phyloP scores from a whole-genome alignment of 2,113 vertebrate species.

The Pseudorasbora parva region DNA sequence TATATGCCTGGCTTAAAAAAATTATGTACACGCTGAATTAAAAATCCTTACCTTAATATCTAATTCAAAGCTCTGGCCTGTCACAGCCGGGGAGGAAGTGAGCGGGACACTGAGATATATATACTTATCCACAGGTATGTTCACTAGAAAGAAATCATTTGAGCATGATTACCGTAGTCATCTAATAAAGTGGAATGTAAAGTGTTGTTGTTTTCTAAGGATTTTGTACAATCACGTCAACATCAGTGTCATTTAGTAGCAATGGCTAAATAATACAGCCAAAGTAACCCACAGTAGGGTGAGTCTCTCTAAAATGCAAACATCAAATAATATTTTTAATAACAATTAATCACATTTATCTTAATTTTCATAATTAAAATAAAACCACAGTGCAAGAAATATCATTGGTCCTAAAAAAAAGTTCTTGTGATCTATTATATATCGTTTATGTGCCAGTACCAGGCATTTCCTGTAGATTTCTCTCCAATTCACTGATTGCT shows the following conservation, averaged over 20 bases:
- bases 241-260: not conserved
- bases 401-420: not conserved
- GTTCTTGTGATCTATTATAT: too few species aligned
- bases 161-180: not conserved
- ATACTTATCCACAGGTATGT: conserved; percentile 58
- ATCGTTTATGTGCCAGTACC: conserved; percentile 62
- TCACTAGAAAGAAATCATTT: conserved; percentile 59
- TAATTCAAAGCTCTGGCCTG: conserved; percentile 60
- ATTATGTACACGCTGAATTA: not conserved
- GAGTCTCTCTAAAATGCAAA: not conserved
- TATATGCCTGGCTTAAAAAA: not conserved
- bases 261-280: not conserved
- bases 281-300: not conserved
- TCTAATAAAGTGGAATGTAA: not conserved
- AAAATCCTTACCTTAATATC: conserved; percentile 67
- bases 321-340: not conserved
- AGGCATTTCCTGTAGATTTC: conserved; percentile 62
- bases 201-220: not conserved
- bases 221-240: not conserved
- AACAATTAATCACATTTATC: not conserved
- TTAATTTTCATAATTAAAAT: not conserved
- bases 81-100: conserved; percentile 56
- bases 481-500: conserved; percentile 60
- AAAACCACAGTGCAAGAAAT: not conserved
- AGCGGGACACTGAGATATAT: conserved; percentile 70